Conservation (phyloP, 1,140 invertebrate genomes). For the Ericerus pela region DNA sequence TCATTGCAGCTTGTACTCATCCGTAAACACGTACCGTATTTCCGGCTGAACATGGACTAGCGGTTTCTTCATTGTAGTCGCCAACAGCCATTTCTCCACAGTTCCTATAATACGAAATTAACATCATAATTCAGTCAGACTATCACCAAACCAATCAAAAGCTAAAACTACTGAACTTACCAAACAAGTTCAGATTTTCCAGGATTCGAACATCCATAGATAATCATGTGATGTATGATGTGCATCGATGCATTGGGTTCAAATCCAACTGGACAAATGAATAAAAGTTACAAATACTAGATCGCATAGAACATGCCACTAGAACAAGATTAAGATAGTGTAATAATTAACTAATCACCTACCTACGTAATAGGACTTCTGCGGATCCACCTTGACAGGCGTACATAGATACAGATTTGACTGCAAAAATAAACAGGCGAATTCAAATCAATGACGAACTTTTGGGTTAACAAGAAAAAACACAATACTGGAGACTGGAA, state of each 20-base stretch:
- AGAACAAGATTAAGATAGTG: not conserved
- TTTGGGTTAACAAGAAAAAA: too few species aligned
- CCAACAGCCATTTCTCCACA: slow-evolving; percentile 77
- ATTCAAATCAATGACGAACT: not conserved
- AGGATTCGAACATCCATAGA: slow-evolving; percentile 82
- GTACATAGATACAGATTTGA: slow-evolving; percentile 74
- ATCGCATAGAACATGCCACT: not conserved
- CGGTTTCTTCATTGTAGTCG: slow-evolving; percentile 32
- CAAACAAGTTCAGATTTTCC: slow-evolving; percentile 64
- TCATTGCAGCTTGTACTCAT: not conserved
- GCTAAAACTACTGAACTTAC: slow-evolving; percentile 34
- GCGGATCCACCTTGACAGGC: slow-evolving; percentile 54
- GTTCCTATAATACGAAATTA: slow-evolving; percentile 42
- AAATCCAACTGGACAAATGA: slow-evolving; percentile 60
- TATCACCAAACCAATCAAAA: not conserved
- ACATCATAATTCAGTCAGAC: not conserved
- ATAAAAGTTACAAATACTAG: not conserved
- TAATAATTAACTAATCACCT: slow-evolving; percentile 25
- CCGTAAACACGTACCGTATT: slow-evolving; percentile 41
- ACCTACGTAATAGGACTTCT: slow-evolving; percentile 60
- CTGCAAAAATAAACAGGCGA: slow-evolving; percentile 36
- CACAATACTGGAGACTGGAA: too few species aligned
- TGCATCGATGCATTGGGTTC: slow-evolving; percentile 81
- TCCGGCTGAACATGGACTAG: slow-evolving; percentile 51
- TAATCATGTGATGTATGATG: slow-evolving; percentile 87